Percentiles rank a stretch among this genome's conserved stretches.
phyloP scores from a whole-genome alignment of 2,113 vertebrate species.

The Cottus gobio region DNA sequence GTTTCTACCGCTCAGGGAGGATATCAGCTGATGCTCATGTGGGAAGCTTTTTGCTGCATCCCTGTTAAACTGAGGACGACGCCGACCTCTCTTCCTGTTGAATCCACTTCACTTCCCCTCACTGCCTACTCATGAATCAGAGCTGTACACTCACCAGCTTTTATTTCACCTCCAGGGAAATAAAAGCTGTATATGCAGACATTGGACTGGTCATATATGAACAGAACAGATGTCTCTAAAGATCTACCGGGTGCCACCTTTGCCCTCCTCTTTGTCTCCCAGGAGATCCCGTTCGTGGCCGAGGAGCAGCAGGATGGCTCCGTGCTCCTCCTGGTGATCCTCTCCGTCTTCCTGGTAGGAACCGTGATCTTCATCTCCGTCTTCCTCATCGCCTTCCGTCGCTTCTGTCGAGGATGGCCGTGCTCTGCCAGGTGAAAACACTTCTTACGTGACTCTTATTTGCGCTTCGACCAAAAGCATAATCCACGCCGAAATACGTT shows the following conservation, averaged over 20 bases:
- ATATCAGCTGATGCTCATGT: constrained; percentile 38
- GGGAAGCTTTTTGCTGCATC: constrained; percentile 13
- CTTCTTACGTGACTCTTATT: neutral
- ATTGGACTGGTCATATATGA: neutral
- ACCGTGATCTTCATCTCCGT: constrained; percentile 88
- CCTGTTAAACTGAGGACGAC: neutral
- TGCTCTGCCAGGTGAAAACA: constrained; percentile 85
- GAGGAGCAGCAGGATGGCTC: constrained; percentile 87
- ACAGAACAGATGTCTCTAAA: neutral
- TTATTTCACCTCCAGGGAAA: too few species aligned
- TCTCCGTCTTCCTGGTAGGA: constrained; percentile 91
- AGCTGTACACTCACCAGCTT: too few species aligned
- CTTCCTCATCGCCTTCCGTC: constrained; percentile 89
- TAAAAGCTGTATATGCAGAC: neutral
- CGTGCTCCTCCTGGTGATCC: constrained; percentile 89
- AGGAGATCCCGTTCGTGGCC: constrained; percentile 73
- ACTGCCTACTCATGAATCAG: neutral
- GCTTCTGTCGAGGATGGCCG: constrained; percentile 86
- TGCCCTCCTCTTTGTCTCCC: constrained; percentile 1
- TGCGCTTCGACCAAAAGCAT: too few species aligned
- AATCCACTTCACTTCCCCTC: neutral
- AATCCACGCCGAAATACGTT: neutral
- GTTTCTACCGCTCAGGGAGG: neutral
- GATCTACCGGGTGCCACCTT: neutral
- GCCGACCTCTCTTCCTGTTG: neutral